Conservation (phyloP, 2,113 vertebrate genomes). For the Epinephelus moara region DNA sequence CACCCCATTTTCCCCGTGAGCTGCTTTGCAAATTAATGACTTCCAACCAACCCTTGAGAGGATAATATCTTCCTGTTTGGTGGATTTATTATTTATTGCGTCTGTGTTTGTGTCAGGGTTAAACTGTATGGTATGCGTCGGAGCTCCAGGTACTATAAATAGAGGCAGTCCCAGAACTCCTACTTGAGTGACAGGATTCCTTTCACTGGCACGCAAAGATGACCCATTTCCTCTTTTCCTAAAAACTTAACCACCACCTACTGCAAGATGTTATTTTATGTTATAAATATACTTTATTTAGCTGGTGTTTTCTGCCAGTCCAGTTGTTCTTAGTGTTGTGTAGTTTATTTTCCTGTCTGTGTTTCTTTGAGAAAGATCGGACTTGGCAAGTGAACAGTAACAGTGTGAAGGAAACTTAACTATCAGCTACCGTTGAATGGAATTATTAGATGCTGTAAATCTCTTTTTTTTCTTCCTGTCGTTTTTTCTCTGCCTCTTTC, state of each 20-base stretch:
- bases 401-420: constrained; percentile 48
- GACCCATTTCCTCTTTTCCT: constrained; percentile 71
- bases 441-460: constrained; percentile 69
- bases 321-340: not conserved
- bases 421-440: constrained; percentile 60
- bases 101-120: constrained; percentile 73
- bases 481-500: constrained; percentile 39
- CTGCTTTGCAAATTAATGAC: constrained; percentile 68
- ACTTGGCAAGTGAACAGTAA: constrained; percentile 15
- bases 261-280: constrained; percentile 15
- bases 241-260: constrained; percentile 45
- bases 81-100: constrained; percentile 77
- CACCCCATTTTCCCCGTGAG: constrained; percentile 55
- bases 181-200: constrained; percentile 80
- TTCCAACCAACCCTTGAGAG: constrained; percentile 64
- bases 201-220: constrained; percentile 71
- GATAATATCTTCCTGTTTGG: constrained; percentile 72
- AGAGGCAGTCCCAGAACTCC: constrained; percentile 74
- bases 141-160: constrained; percentile 79
- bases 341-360: constrained; percentile 5
- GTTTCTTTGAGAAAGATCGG: constrained; percentile 12
- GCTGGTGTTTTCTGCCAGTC: not conserved
- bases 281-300: constrained; percentile 7
- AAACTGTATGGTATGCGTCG: constrained; percentile 67
- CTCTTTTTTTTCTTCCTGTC: constrained; percentile 40